phyloP scores from a whole-genome alignment of 2,113 vertebrate species.

The Vulpes lagopus region DNA sequence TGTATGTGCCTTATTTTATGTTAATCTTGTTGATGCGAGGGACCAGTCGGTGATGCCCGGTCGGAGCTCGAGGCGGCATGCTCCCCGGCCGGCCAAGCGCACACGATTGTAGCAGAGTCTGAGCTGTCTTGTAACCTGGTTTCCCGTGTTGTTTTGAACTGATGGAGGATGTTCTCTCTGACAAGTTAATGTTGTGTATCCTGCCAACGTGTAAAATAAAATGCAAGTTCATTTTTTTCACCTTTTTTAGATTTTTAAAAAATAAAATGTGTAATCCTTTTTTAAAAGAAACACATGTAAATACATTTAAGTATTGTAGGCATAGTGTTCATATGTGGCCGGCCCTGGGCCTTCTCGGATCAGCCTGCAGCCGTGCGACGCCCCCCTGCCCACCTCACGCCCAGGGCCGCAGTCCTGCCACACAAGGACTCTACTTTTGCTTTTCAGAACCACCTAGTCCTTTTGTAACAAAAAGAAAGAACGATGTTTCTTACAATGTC shows the following conservation, averaged over 20 bases:
- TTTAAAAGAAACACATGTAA: conserved; percentile 91
- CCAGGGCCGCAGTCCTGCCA: conserved; percentile 87
- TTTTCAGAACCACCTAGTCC: conserved; percentile 94
- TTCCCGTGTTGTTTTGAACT: conserved; percentile 82
- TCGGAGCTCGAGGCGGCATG: conserved; percentile 74
- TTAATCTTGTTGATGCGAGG: conserved; percentile 87
- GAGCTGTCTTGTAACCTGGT: conserved; percentile 85
- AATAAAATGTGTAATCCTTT: conserved; percentile 91
- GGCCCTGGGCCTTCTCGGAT: conserved; percentile 89
- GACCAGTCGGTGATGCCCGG: conserved; percentile 91
- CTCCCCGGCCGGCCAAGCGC: conserved; percentile 63
- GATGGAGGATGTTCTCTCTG: conserved; percentile 84
- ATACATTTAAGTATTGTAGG: conserved; percentile 94
- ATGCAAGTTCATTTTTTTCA: conserved; percentile 86
- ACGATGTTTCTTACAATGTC: conserved; percentile 99
- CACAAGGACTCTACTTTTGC: conserved; percentile 89
- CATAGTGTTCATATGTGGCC: conserved; percentile 90
- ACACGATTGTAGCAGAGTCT: conserved; percentile 83
- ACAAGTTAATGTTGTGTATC: conserved; percentile 87
- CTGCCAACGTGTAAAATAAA: conserved; percentile 89
- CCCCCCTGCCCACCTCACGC: conserved; percentile 86
- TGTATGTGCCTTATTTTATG: conserved; percentile 97
- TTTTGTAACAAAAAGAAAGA: conserved; percentile 97
- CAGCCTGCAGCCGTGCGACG: conserved; percentile 88
- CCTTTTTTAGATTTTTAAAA: conserved; percentile 86